These are phyloP conservation scores for Amphipoea lucens DNA, from an alignment of 2,888 invertebrate genomes.

Conservation along the genomic window DNA sequence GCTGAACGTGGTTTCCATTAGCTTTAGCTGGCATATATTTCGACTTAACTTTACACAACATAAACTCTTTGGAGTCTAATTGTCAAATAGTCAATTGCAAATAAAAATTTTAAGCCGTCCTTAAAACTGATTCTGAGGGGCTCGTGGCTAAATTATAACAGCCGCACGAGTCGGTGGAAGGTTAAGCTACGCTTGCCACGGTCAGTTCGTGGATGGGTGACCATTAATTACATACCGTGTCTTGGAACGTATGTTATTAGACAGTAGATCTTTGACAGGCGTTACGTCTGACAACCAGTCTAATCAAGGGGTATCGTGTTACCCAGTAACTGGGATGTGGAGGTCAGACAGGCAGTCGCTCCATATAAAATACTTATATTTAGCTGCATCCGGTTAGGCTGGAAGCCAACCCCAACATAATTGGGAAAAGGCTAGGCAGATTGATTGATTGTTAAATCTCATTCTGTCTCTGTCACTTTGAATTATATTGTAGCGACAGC, in stretches of 20 bases:
- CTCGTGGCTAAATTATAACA: neutral
- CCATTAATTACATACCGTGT: neutral
- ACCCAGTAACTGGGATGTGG: too few relatives aligned
- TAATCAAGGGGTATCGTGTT: neutral
- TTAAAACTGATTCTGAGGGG: neutral
- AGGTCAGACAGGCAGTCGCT: neutral
- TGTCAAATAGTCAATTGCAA: neutral
- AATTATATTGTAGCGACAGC: too few relatives aligned
- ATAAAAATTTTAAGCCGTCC: neutral
- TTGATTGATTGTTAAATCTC: neutral
- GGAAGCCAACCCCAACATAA: neutral
- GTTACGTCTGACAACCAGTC: neutral
- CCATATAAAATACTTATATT: neutral
- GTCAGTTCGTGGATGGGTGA: neutral
- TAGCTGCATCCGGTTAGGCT: neutral
- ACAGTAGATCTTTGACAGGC: neutral
- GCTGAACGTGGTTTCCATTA: slow-evolving; percentile 34
- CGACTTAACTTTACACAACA: neutral
- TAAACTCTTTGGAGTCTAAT: neutral
- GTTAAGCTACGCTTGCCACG: neutral
- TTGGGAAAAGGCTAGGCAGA: neutral
- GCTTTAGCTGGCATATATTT: slow-evolving; percentile 11
- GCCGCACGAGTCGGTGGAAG: neutral
- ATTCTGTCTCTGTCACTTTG: neutral
- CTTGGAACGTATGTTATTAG: neutral